Conservation (phyloP, 2,797 vertebrate genomes). For the Remorina albescens region DNA sequence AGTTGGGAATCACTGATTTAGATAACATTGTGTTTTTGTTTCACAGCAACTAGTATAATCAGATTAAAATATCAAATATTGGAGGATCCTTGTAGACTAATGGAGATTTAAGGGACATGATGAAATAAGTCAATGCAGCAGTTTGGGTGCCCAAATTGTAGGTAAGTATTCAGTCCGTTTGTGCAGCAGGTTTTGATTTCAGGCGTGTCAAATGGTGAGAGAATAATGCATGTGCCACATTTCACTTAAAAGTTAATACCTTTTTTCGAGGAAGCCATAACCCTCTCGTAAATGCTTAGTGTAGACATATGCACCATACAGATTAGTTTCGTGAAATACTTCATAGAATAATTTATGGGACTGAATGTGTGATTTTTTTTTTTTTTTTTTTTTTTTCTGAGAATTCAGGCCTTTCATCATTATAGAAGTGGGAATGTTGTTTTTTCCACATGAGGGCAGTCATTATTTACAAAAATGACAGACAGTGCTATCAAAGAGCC, state of each 20-base stretch:
- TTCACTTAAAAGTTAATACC: slow-evolving; percentile 13
- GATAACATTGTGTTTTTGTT: too few species aligned
- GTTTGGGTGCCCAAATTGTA: too few species aligned
- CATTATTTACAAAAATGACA: slow-evolving; percentile 67
- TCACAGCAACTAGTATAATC: not conserved
- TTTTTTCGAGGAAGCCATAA: slow-evolving; percentile 6
- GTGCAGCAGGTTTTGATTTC: not conserved
- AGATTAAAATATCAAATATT: not conserved
- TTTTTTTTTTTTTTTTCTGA: too few species aligned
- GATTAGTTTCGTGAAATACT: not conserved
- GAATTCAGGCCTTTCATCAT: not conserved
- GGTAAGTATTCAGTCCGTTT: too few species aligned
- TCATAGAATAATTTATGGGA: not conserved
- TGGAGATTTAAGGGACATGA: not conserved
- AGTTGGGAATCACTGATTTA: too few species aligned
- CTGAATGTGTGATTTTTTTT: slow-evolving; percentile 14
- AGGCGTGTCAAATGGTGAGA: slow-evolving; percentile 2
- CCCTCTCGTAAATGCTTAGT: slow-evolving; percentile 15
- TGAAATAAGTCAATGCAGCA: not conserved
- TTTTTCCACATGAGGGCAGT: slow-evolving; percentile 83
- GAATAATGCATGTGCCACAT: not conserved
- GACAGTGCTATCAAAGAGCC: slow-evolving; percentile 12
- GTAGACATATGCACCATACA: not conserved
- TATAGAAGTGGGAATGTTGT: slow-evolving; percentile 25
- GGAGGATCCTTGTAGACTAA: not conserved